A percentile compares a stretch with the other conserved stretches of the same genome.
phyloP scores from a whole-genome alignment of 2,888 invertebrate species.

The Lepidocyrtoides sp. region DNA sequence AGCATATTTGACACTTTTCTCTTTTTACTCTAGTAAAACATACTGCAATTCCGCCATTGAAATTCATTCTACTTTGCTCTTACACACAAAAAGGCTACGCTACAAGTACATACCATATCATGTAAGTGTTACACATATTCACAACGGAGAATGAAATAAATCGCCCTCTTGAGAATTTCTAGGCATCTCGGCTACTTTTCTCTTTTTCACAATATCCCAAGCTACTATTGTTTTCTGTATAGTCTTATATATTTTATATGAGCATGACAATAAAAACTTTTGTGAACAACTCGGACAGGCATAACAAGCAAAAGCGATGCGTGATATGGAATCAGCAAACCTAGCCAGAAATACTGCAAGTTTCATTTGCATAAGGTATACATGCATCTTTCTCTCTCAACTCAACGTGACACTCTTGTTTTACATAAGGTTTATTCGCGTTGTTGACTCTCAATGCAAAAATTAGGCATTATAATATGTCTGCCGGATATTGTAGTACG shows the following conservation, averaged over 20 bases:
- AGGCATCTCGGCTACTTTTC: constrained; percentile 15
- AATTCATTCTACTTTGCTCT: background rate
- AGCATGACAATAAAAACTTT: background rate
- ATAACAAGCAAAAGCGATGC: background rate
- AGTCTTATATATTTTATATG: too few species aligned
- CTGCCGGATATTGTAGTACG: background rate
- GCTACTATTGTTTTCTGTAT: background rate
- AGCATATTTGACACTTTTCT: constrained; percentile 50
- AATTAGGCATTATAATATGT: background rate
- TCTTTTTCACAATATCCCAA: constrained; percentile 46
- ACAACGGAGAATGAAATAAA: constrained; percentile 52
- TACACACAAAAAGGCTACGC: background rate
- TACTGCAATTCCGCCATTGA: background rate
- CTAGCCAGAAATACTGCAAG: background rate
- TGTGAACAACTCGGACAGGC: background rate
- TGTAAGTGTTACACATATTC: background rate
- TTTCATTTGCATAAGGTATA: background rate
- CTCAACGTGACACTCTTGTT: background rate
- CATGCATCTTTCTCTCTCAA: background rate
- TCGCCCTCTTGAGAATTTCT: constrained; percentile 59
- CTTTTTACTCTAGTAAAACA: background rate
- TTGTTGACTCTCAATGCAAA: background rate
- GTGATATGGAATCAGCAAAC: constrained; percentile 1
- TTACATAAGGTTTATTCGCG: constrained; percentile 6
- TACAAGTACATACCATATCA: constrained; percentile 17